Base-by-base conservation (phyloP, 2,113 vertebrate genomes). In the Orcinus orca region DNA sequence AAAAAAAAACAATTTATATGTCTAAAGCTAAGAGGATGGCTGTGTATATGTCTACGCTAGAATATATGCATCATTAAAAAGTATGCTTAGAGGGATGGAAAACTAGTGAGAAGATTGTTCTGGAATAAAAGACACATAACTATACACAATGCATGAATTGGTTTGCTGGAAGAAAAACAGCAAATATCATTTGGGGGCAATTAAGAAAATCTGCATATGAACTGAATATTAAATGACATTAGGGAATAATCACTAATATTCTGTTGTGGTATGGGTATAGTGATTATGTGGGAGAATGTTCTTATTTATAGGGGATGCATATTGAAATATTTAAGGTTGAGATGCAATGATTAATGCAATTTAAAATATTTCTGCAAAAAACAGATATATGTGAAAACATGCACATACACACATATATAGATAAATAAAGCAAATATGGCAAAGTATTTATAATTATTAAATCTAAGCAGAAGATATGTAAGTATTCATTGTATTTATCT, bases 311-410 rank as follows among this genome's bases (percentile, higher is more conserved):
- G 6, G 44, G 94, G 13, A 55, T 63, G 29, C 21, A 89, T 76
- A 70, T 62, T 80, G 65, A 95, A 97, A 87, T 94, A 90, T 86
- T 88, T 95, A 80, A 20, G 21, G 7, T 26, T 76, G 38, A 93
- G 71, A 88, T 82, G n/a, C 55, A n/a, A 60, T 7, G 26, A 83
- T 95, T 41, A 95, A 94, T 90, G 11, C 10, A 83, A 70, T 70
- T 76, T 71, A 44, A 86, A 91, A 62, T 73, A 77, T 55, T 71
- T 95, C 41, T 76, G 31, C 33, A 96, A 95, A 93, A 81, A 36
- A 81, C 7, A 1, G 82, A 50, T 36, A 50, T n/a, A 36, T 85
- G n/a, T 87, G n/a, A 83, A 77, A 83, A 60, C 15, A 68, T 47
- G 85, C 9, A 80, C 36, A 83, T 29, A 62, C 21, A 86, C 25